Conservation (phyloP, 2,113 vertebrate genomes). For the Nycticryphes semicollaris region DNA sequence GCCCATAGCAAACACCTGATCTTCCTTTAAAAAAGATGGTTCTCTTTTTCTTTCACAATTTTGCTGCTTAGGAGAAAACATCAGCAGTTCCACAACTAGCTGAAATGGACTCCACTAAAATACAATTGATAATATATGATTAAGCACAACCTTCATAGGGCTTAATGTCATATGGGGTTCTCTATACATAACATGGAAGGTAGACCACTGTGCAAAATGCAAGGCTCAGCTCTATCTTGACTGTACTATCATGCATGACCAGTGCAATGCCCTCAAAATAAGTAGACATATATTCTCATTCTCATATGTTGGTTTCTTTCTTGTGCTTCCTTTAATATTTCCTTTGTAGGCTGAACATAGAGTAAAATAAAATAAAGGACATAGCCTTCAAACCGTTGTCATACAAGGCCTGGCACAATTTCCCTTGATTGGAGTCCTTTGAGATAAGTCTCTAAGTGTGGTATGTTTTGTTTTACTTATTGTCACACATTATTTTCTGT, state of each 20-base stretch:
- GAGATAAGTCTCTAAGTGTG: background rate
- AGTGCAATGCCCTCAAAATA: background rate
- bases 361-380: background rate
- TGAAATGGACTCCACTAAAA: background rate
- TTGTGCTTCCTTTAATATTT: background rate
- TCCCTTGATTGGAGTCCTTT: background rate
- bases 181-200: background rate
- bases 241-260: background rate
- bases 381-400: background rate
- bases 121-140: background rate
- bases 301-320: background rate
- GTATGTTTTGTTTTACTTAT: background rate
- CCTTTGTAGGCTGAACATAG: background rate
- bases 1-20: background rate
- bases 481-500: background rate
- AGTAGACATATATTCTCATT: background rate
- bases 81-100: background rate
- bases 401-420: background rate
- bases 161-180: background rate
- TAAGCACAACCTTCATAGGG: background rate
- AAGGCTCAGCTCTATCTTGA: background rate
- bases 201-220: background rate
- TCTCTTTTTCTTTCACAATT: background rate
- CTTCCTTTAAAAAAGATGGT: background rate
- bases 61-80: background rate